Percentiles rank a stretch among this genome's conserved stretches.
Conservation (phyloP, 2,113 vertebrate genomes). For the Hydrochoerus hydrochaeris region DNA sequence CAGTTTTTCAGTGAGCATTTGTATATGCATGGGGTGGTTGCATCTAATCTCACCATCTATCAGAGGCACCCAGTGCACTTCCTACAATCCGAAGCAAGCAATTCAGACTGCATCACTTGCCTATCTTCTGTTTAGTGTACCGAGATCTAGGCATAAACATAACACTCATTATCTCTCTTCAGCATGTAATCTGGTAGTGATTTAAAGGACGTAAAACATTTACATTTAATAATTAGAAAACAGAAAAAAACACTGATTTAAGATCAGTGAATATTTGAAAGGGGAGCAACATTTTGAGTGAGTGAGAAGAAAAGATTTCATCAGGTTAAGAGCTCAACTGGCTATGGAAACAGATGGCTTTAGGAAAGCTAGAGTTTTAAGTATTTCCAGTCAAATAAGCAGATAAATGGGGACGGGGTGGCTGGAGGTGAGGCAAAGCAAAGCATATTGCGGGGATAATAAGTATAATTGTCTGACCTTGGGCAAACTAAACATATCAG, state of each 20-base stretch:
- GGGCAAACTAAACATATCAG: neutral
- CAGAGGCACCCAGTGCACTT: neutral
- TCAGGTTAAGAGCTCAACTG: neutral
- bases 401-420: neutral
- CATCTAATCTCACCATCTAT: neutral
- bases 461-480: neutral
- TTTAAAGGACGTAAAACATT: neutral
- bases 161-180: neutral
- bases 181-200: neutral
- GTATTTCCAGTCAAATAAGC: neutral
- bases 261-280: neutral
- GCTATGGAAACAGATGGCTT: neutral
- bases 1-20: neutral
- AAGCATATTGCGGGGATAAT: neutral
- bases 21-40: too few relatives aligned
- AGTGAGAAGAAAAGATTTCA: neutral
- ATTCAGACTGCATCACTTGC: neutral
- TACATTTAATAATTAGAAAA: slow-evolving; percentile 25
- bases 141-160: neutral
- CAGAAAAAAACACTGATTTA: neutral
- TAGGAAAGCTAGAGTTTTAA: neutral
- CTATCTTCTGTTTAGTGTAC: neutral
- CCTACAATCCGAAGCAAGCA: neutral
- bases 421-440: neutral
- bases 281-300: neutral